Evolutionary conservation across 2,888 invertebrate species (phyloP), one percentile per base, ranked within the genome.

Genomic region (Teinopalpus imperialis): DNA sequence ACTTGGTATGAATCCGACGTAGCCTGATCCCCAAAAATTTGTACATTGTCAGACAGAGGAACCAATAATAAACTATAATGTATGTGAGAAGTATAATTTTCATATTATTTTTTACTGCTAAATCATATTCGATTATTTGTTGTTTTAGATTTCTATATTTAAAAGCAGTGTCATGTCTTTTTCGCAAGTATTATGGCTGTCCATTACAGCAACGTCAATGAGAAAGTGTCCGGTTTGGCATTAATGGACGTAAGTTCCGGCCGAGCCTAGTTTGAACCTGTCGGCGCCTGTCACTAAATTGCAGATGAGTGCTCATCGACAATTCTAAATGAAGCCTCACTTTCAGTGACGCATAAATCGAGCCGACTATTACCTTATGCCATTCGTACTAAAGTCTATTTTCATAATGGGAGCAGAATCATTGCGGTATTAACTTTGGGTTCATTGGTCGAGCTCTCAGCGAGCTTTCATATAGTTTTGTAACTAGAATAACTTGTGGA

Each of bases 251-350:
- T 27, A 7, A 34, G 29, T 29, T 36, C 40, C 44, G 36, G 31
- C 27, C 34, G 23, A 20, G 21, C 18, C 18, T 13, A 31, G 31
- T 24, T 43, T 26, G 5, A 18, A 40, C 20, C 35, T 46, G 40
- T 46, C 50, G 41, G 5, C 35, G 21, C 21, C 26, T 40, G 44
- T 46, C 46, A 13, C 34, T 20, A 31, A 27, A 42, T 20, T n/a
- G 24, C 37, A 42, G 34, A 31, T 13, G 48, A 35, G 35, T 35
- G 34, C 37, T 30, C 41, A 36, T 32, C 31, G 49, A 16, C 24
- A 9, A 41, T 27, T 40, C 31, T 41, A 49, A 44, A 44, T 20
- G n/a, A 20, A 44, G 32, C 23, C 9, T 31, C 31, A 9, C 20
- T 23, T 32, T 7, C 12, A 30, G 18, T 4, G 7, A 8, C 12